Percentiles rank a stretch among this genome's conserved stretches.
Conservation (phyloP, 2,797 vertebrate species). For the Nyctibius grandis region DNA sequence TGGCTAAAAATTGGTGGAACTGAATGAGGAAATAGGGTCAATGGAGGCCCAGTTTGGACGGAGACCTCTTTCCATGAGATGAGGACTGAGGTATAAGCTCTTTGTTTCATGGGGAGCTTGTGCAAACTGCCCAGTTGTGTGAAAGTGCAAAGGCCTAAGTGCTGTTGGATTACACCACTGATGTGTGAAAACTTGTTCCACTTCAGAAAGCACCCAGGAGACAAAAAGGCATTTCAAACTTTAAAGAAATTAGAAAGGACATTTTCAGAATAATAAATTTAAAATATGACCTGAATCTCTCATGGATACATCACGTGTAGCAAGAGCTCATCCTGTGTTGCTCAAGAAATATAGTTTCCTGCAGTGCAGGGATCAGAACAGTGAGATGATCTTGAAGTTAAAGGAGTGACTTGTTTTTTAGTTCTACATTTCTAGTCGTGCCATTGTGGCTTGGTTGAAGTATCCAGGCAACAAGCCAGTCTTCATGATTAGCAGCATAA, state of each 20-base stretch:
- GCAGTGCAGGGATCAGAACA: background rate
- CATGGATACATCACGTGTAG: background rate
- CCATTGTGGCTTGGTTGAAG: conserved; percentile 27
- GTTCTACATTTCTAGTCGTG: background rate
- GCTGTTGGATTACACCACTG: background rate
- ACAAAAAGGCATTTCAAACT: background rate
- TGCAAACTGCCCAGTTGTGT: background rate
- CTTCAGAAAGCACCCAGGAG: background rate
- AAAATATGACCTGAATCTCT: conserved; percentile 5
- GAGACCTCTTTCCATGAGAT: background rate
- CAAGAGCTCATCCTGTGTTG: background rate
- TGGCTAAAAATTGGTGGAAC: background rate
- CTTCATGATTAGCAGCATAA: conserved; percentile 15
- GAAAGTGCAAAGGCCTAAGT: background rate
- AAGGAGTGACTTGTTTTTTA: conserved; percentile 3
- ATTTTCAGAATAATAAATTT: background rate
- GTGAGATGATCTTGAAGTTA: background rate
- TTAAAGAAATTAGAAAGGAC: background rate
- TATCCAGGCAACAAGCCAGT: conserved; percentile 52
- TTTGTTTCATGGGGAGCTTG: background rate
- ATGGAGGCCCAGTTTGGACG: background rate
- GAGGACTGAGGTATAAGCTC: background rate
- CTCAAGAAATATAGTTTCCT: background rate
- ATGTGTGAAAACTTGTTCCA: background rate
- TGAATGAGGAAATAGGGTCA: background rate